phyloP scores from a whole-genome alignment of 2,888 invertebrate species.

The Formica aserva region DNA sequence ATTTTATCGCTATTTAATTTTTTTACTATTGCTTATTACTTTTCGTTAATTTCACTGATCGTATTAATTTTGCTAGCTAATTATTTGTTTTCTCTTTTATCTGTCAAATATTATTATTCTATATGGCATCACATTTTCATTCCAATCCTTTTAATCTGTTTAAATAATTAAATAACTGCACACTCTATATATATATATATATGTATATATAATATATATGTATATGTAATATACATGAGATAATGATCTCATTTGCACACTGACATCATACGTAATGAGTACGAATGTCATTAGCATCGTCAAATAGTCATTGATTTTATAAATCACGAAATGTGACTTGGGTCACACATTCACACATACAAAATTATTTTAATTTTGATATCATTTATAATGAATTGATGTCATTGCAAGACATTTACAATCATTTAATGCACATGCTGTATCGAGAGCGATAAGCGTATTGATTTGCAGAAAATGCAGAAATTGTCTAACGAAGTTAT shows the following conservation, averaged over 20 bases:
- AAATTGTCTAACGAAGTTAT: slow-evolving; percentile 21
- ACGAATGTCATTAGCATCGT: slow-evolving; percentile 17
- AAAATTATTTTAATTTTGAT: slow-evolving; percentile 12
- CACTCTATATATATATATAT: neutral
- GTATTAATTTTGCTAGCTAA: neutral
- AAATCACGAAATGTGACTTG: neutral
- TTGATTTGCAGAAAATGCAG: slow-evolving; percentile 22
- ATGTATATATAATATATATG: no score
- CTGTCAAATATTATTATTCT: neutral
- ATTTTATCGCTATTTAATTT: neutral
- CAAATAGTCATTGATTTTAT: slow-evolving; percentile 20
- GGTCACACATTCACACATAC: neutral
- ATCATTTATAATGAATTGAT: neutral
- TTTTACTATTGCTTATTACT: neutral
- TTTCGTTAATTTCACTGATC: neutral
- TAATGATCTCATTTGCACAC: neutral
- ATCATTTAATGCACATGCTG: neutral
- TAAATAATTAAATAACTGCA: neutral
- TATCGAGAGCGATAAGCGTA: neutral
- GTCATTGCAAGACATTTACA: slow-evolving; percentile 11
- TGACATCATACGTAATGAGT: neutral
- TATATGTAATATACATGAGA: neutral
- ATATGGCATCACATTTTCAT: neutral
- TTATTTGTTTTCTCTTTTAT: neutral
- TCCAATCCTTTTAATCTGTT: neutral